Conservation (phyloP, 2,888 invertebrate species). For the Steinernema hermaphroditum region DNA sequence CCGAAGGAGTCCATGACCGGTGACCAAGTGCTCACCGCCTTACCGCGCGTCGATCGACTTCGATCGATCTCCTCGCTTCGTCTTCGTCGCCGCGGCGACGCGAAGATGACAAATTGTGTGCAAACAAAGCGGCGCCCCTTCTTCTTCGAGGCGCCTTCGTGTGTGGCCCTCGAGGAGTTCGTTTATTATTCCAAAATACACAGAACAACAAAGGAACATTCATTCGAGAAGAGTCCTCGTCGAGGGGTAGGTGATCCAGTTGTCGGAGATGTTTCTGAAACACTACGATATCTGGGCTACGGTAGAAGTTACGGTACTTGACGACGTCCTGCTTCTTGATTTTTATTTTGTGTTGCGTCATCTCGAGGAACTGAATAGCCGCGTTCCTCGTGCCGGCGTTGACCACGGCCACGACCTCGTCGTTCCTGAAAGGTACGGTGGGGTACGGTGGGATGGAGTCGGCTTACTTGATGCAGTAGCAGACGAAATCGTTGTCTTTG, state of each 20-base stretch:
- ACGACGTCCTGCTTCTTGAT: constrained; percentile 6
- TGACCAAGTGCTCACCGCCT: background rate
- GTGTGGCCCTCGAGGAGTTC: constrained; percentile 15
- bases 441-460: background rate
- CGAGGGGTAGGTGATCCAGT: constrained; percentile 8
- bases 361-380: constrained; percentile 31
- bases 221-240: constrained; percentile 5
- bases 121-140: constrained; percentile 7
- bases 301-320: background rate
- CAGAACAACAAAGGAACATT: background rate
- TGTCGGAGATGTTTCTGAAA: constrained; percentile 15
- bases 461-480: constrained; percentile 29
- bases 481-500: constrained; percentile 30
- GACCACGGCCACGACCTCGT: constrained; percentile 30
- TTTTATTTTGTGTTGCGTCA: constrained; percentile 3
- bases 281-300: background rate
- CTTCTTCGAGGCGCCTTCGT: background rate
- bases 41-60: constrained; percentile 1
- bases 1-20: constrained; percentile 2
- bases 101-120: constrained; percentile 23
- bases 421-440: constrained; percentile 15
- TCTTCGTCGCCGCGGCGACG: constrained; percentile 15
- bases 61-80: constrained; percentile 10
- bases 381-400: constrained; percentile 30
- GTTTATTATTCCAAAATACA: constrained; percentile 21